phyloP scores from a whole-genome alignment of 1,140 invertebrate genomes.

The Cydia fagiglandana region DNA sequence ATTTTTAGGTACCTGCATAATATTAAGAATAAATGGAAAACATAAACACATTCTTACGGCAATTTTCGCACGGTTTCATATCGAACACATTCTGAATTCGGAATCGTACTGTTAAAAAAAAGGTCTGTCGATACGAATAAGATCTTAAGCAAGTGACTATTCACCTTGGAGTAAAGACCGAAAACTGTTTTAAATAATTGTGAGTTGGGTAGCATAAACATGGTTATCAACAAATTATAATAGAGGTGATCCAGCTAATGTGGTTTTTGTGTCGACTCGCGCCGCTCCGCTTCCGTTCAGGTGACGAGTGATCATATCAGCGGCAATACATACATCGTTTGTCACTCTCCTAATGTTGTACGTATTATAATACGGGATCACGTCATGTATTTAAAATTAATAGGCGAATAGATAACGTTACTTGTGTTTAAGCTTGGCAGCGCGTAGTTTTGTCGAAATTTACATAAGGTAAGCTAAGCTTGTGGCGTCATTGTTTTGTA shows the following conservation, averaged over 20 bases:
- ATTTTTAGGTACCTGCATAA: too few species aligned
- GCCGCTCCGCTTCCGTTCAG: conserved; percentile 66
- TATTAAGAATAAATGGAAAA: too few species aligned
- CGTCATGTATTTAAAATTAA: conserved; percentile 56
- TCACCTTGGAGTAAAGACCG: background rate
- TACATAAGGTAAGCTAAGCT: conserved; percentile 52
- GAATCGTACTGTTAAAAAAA: conserved; percentile 4
- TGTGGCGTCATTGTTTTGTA: conserved; percentile 38
- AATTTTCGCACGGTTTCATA: conserved; percentile 4
- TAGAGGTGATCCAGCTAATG: conserved; percentile 59
- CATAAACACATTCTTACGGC: background rate
- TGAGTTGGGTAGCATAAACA: conserved; percentile 8
- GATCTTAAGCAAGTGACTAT: background rate
- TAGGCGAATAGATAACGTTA: conserved; percentile 53
- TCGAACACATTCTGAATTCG: conserved; percentile 14
- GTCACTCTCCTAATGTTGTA: conserved; percentile 53
- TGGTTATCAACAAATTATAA: conserved; percentile 51
- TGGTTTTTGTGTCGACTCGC: conserved; percentile 65
- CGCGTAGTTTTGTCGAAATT: conserved; percentile 56
- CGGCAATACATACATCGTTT: conserved; percentile 56
- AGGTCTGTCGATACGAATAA: background rate
- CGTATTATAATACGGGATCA: conserved; percentile 46
- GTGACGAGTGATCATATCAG: conserved; percentile 68
- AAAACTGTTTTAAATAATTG: background rate
- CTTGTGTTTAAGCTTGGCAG: conserved; percentile 48